These are phyloP conservation scores for Notodonta ziczac DNA, from an alignment of 2,888 invertebrate genomes.

Conservation along the genomic window DNA sequence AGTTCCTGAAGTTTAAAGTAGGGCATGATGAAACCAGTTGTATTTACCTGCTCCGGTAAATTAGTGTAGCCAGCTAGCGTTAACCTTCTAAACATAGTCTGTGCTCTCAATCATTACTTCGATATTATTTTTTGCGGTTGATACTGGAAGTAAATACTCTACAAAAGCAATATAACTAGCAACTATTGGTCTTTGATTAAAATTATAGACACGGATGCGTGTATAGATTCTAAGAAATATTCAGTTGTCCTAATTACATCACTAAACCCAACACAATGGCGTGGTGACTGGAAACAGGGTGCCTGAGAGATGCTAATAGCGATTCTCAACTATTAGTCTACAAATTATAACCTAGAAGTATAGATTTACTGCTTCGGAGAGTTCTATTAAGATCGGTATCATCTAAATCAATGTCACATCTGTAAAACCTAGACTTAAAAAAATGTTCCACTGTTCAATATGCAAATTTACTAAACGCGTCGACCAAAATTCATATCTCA, in stretches of 20 bases:
- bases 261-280: neutral
- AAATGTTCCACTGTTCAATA: constrained; percentile 11
- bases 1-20: neutral
- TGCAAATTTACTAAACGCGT: constrained; percentile 19
- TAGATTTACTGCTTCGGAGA: neutral
- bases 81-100: no score
- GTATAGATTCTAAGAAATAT: neutral
- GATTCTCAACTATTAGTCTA: neutral
- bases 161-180: no score
- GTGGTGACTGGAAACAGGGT: neutral
- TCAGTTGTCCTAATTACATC: neutral
- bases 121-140: no score
- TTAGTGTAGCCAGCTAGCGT: no score
- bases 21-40: no score
- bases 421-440: neutral
- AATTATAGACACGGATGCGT: no score
- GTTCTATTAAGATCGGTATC: neutral
- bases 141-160: no score
- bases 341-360: neutral
- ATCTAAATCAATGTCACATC: neutral
- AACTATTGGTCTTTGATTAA: no score
- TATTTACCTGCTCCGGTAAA: no score
- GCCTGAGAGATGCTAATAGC: neutral
- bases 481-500: constrained; percentile 12
- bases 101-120: no score